A percentile compares a stretch with the other conserved stretches of the same genome.
phyloP scores from a whole-genome alignment of 1,140 invertebrate species.

The Drosophila subobscura region DNA sequence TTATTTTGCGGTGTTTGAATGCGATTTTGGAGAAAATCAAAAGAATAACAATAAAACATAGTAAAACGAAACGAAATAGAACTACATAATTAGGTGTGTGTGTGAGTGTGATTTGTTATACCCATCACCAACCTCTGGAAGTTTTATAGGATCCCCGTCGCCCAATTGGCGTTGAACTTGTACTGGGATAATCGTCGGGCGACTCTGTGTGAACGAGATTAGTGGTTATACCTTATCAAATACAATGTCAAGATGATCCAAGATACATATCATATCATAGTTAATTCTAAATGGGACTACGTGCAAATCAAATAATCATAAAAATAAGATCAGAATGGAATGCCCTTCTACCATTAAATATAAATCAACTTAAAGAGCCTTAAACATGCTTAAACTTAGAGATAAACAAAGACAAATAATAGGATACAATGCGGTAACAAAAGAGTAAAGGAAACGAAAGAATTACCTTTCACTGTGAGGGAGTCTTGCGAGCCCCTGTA shows the following conservation, averaged over 20 bases:
- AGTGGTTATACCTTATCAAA: slow-evolving; percentile 65
- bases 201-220: slow-evolving; percentile 87
- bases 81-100: slow-evolving; percentile 26
- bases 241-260: slow-evolving; percentile 22
- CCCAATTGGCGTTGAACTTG: slow-evolving; percentile 86
- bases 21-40: slow-evolving; percentile 27
- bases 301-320: slow-evolving; percentile 19
- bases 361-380: slow-evolving; percentile 56
- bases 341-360: slow-evolving; percentile 10
- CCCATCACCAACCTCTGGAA: slow-evolving; percentile 89
- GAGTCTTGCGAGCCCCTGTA: slow-evolving; percentile 94
- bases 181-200: slow-evolving; percentile 87
- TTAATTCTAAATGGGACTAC: slow-evolving; percentile 17
- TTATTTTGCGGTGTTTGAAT: slow-evolving; percentile 42
- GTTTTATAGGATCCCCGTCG: slow-evolving; percentile 93
- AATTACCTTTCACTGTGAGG: slow-evolving; percentile 87
- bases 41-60: slow-evolving; percentile 19
- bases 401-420: slow-evolving; percentile 42
- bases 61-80: not conserved
- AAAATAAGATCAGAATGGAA: slow-evolving; percentile 13
- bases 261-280: slow-evolving; percentile 13
- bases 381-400: slow-evolving; percentile 50
- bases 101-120: slow-evolving; percentile 16
- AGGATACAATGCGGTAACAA: slow-evolving; percentile 10
- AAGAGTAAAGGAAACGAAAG: slow-evolving; percentile 48